These are phyloP conservation scores for Gordius sp. DNA, from an alignment of 2,888 invertebrate species.

Conservation along the genomic window DNA sequence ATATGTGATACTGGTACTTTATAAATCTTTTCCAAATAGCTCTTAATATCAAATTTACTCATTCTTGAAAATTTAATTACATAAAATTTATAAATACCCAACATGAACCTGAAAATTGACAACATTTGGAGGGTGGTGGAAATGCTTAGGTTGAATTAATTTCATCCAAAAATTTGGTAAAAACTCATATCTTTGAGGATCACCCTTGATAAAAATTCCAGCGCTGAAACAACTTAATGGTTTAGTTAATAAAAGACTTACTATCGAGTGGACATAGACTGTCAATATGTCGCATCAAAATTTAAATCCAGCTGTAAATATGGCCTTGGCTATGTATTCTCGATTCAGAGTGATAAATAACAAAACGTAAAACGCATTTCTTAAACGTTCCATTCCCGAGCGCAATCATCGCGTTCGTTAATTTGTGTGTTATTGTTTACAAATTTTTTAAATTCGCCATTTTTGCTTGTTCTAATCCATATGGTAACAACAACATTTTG, in stretches of 20 bases:
- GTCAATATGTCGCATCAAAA: too few relatives aligned
- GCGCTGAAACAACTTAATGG: neutral
- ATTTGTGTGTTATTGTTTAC: too few relatives aligned
- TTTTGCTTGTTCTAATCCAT: too few relatives aligned
- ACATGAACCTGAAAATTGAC: constrained; percentile 67
- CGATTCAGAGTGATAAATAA: too few relatives aligned
- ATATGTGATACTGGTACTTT: constrained; percentile 51
- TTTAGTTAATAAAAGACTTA: neutral
- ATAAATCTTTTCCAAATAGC: constrained; percentile 84
- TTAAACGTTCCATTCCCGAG: too few relatives aligned
- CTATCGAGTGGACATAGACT: constrained; percentile 11
- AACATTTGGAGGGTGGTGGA: constrained; percentile 41
- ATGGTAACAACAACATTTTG: too few relatives aligned
- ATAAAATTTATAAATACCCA: constrained; percentile 32
- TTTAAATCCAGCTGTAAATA: too few relatives aligned
- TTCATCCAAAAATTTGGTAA: constrained; percentile 94
- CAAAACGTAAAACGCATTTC: too few relatives aligned
- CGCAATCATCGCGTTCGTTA: too few relatives aligned
- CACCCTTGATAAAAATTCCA: constrained; percentile 51
- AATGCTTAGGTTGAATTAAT: constrained; percentile 41
- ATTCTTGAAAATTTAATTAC: constrained; percentile 36
- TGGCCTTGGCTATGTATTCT: too few relatives aligned
- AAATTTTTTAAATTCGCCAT: too few relatives aligned
- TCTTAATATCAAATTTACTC: constrained; percentile 61
- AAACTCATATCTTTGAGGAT: constrained; percentile 70